Evolutionary conservation across 2,113 vertebrate species (phyloP).

Genomic region (Rousettus leschenaultii): DNA sequence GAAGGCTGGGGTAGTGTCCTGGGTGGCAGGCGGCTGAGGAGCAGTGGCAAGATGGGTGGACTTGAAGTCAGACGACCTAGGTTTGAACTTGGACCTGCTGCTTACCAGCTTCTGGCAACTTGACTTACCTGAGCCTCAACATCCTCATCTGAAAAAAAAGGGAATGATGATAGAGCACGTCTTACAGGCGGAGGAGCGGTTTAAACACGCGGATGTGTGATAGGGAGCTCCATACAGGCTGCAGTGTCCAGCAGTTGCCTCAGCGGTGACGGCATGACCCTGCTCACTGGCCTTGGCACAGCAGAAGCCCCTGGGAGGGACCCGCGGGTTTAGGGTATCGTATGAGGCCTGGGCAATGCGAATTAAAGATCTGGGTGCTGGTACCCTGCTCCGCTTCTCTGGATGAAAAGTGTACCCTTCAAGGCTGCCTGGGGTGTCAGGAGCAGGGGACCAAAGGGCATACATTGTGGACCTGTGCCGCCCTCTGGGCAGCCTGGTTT

Average conservation of each 20-base stretch:
- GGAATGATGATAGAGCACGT: not conserved
- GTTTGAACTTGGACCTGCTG: not conserved
- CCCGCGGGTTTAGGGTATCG: not conserved
- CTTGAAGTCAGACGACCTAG: not conserved
- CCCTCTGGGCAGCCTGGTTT: not conserved
- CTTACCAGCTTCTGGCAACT: not conserved
- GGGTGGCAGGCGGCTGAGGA: not conserved
- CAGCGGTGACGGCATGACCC: accelerated
- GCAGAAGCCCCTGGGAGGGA: not conserved
- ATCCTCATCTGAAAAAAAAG: not conserved
- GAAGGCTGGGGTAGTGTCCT: not conserved
- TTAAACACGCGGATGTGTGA: not conserved
- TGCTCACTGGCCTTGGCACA: not conserved
- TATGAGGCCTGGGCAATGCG: not conserved
- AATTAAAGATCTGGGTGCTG: not conserved
- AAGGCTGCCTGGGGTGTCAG: not conserved
- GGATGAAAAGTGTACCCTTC: not conserved
- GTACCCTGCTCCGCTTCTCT: not conserved
- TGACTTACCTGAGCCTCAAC: not conserved
- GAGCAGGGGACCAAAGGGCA: not conserved
- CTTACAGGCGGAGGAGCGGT: not conserved
- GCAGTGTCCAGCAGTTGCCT: not conserved
- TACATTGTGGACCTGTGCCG: not conserved
- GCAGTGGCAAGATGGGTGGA: not conserved
- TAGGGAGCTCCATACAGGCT: not conserved